Evolutionary conservation across 2,888 invertebrate genomes (phyloP).

Genomic region (Luperina testacea): DNA sequence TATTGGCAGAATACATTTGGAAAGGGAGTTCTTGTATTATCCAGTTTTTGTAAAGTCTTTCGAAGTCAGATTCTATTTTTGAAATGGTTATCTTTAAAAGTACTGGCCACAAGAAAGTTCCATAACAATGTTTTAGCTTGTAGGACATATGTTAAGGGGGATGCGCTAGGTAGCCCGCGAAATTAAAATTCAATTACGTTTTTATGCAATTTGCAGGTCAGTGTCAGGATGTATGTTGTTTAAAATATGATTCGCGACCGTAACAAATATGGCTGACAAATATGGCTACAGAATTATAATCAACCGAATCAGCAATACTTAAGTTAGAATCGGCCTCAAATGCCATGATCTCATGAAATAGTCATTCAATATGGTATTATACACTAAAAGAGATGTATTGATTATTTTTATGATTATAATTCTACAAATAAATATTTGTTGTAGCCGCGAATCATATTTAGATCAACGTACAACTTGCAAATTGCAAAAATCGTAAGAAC

Average conservation of each 20-base stretch:
- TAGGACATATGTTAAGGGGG: not conserved
- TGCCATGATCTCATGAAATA: too few species aligned
- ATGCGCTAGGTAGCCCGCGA: not conserved
- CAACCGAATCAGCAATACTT: too few species aligned
- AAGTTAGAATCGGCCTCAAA: too few species aligned
- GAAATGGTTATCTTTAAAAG: not conserved
- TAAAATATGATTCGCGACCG: too few species aligned
- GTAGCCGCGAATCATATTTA: too few species aligned
- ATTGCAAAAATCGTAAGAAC: too few species aligned
- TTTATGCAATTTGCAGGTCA: not conserved
- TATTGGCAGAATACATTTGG: constrained; percentile 26
- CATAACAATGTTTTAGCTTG: not conserved
- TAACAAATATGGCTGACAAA: not conserved
- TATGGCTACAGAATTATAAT: too few species aligned
- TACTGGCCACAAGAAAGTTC: not conserved
- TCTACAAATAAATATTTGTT: too few species aligned
- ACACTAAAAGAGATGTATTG: too few species aligned
- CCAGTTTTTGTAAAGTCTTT: not conserved
- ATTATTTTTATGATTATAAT: too few species aligned
- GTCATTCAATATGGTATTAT: too few species aligned
- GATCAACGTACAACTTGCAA: too few species aligned
- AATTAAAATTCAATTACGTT: not conserved
- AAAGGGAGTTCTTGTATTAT: constrained; percentile 6
- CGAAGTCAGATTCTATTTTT: constrained; percentile 1
- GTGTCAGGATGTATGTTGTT: not conserved